Base-by-base conservation (phyloP, 1,140 invertebrate genomes). In the Tetramorium simillimum region DNA sequence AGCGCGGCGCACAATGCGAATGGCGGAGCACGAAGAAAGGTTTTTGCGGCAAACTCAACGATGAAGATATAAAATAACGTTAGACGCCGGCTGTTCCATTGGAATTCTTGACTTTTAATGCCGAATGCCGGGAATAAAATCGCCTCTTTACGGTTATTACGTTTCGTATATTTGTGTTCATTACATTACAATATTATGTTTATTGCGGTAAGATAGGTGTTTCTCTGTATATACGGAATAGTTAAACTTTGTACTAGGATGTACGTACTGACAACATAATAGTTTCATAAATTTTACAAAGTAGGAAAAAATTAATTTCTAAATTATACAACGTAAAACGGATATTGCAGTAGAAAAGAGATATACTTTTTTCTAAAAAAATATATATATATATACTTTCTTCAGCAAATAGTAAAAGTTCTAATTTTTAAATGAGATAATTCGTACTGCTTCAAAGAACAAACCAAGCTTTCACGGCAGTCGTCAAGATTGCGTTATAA, bases 1-100 rank as follows among this genome's bases (percentile, higher is more conserved):
- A 92, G 91, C 90, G 93, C 91, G 88, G 89, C 77, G 70, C 88
- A 92, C 90, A 92, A 75, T 70, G 78, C 78, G 85, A 86, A 56
- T 62, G 43, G 28, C 77, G 14, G 63, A 12, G 16, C 51, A 16
- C 67, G 43, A 33, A 16, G 21, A 78, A 43, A 78, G 70, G 46
- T 69, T 77, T 77, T 62, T 70, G 69, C 81, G 56, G 69, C 77
- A 18, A 81, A 46, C 49, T 21, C 85, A 40, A 82, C 43, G 85
- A 84, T 75, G 40, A 62, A 75, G 69, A 84, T 75, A 84, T 62
- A 84, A 75, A 75, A 60, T 60, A 43, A 75, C 18, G 40, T 82
- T 73, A 82, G 40, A 82, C 43, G 24, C 40, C 6, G 69, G 18
- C 7, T 10, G 40, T 73, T 49, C 14, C 40, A 14, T 37, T 33